Evolutionary conservation across 2,113 vertebrate genomes (phyloP).

Genomic region (Zapornia atra): DNA sequence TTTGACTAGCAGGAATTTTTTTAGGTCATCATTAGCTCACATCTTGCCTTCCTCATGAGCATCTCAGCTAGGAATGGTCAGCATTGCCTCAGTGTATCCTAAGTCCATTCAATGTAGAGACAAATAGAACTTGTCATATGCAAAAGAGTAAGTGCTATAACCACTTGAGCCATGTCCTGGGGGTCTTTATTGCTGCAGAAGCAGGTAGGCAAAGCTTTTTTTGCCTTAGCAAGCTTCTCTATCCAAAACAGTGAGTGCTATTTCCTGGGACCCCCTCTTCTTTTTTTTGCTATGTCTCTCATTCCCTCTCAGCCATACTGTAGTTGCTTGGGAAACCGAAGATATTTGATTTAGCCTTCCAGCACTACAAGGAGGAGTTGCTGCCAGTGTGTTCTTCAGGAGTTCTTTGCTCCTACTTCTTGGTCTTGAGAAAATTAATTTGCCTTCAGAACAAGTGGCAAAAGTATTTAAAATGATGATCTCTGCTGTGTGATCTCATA

Average conservation of each 20-base stretch:
- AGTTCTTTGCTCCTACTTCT: background rate
- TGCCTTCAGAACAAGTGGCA: background rate
- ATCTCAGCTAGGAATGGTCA: background rate
- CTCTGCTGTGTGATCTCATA: background rate
- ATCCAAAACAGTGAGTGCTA: background rate
- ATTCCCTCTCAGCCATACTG: background rate
- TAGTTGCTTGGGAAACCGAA: conserved; percentile 3
- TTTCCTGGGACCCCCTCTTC: background rate
- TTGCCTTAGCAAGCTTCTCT: background rate
- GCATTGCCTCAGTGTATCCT: background rate
- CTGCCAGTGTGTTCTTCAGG: background rate
- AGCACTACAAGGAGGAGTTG: background rate
- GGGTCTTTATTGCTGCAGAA: background rate
- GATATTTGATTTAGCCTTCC: background rate
- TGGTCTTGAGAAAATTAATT: background rate
- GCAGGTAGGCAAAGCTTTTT: background rate
- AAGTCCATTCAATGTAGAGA: background rate
- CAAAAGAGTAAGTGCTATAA: background rate
- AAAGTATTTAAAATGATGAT: background rate
- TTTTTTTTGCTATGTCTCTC: background rate
- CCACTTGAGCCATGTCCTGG: background rate
- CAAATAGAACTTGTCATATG: background rate
- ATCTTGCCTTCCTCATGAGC: background rate
- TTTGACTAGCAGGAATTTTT: background rate
- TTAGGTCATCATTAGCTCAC: background rate